Base-by-base conservation (phyloP, 2,797 vertebrate species). In the Sebastiscus albofasciatus region DNA sequence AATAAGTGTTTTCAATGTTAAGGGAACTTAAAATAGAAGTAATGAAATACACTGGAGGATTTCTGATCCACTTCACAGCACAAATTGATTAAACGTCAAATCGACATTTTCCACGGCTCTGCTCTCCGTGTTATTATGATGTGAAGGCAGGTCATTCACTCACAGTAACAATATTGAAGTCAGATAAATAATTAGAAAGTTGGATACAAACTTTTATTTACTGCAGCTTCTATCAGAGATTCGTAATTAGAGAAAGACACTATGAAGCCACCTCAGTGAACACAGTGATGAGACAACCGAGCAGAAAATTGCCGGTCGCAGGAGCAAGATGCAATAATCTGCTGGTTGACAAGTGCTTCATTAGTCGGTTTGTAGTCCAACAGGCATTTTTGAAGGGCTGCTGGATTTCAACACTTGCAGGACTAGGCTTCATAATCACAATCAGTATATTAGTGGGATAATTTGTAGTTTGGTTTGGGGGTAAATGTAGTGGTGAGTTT, bases 181-280 rank as follows among this genome's bases (percentile, higher is more conserved):
- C 75, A 82, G 81, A 87, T 75, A 84, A 85, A 86, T 85, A 89
- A 90, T 91, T 90, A 90, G 54, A 89, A 90, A 91, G 84, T 90
- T 89, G 71, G 72, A 77, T 55, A 65, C 81, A 87, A 91, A 87
- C 84, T 90, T 89, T 83, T 88, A 86, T 90, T 88, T 84, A 72
- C 58, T 65, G 79, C 78, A 60, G 65, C 61, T 76, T 26, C 26
- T 46, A 75, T 67, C 58, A 76, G 59, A 83, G 72, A 87, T 78
- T 67, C 78, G 27, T 86, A 83, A 91, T 88, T 87, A 89, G 67
- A 81, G 42, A 71, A 60, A 72, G 39, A 67, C 72, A 65, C 42
- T 80, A 75, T 75, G 26, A 81, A 68, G 60, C 68, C 81, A 83
- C 72, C 56, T 84, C 86, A 86, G 77, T 86, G 89, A 87, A 65